Base-by-base conservation (phyloP, 2,888 invertebrate genomes). In the Mamestra brassicae region DNA sequence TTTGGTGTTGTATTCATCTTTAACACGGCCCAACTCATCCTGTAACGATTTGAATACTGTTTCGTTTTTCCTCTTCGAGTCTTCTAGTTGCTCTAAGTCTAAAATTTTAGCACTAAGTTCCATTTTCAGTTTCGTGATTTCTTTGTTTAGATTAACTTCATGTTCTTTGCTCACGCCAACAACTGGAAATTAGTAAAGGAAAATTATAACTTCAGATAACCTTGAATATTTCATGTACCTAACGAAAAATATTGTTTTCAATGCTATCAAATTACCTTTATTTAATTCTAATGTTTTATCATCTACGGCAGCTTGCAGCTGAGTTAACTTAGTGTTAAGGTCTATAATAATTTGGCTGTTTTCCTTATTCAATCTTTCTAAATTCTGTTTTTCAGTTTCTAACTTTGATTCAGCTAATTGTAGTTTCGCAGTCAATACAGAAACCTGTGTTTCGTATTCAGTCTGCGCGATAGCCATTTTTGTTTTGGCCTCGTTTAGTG, bases 391-490 rank as follows among this genome's bases (percentile, higher is more conserved):
- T 89, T 95, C 96, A 86, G 90, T 93, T 89, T 92, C 95, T 73
- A 96, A 85, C 81, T 97, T 96, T 6, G 97, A 97, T 86, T 97
- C 96, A 0, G 97, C 94, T 81, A 97, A 91, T 84, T 97, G 96
- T 73, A 97, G 88, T 85, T 97, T 97, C 2, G 96, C 95, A 64
- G 95, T 96, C 68, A 97, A 90, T 58, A 94, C 94, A 4, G 97
- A 97, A n/a, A 97, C 91, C 90, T 97, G 97, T 63, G 97, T 97
- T 83, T 97, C 97, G 64, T 97, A 96, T 88, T 97, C 97, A 0
- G 97, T 96, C 83, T 98, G 95, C 78, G 97, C 97, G 88, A 98
- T 97, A 76, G 97, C 97, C 61, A 97, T 95, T 93, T 98, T 98
- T n/a, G 97, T 97, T 92, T 95, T 97, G 64, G 96, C 94, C 92